These are phyloP conservation scores for Montipora capricornis DNA, from an alignment of 64 coral and sea anemone species.

Conservation along the genomic window DNA sequence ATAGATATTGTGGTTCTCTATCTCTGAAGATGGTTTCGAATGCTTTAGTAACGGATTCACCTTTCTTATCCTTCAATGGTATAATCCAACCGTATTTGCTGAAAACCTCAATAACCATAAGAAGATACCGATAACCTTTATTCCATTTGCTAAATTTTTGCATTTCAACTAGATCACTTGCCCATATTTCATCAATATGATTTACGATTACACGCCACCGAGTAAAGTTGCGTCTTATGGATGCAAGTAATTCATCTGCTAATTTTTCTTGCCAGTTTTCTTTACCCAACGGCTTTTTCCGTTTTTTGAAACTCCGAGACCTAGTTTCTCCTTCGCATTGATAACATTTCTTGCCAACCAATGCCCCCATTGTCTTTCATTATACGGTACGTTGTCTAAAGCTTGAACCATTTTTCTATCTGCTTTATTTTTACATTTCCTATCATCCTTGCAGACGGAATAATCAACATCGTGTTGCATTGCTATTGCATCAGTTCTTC, in stretches of 20 bases:
- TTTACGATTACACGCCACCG: conserved; percentile 34
- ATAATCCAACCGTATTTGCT: conserved; percentile 36
- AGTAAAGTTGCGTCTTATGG: conserved; percentile 7
- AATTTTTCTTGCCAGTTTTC: conserved; percentile 13
- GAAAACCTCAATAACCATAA: conserved; percentile 44
- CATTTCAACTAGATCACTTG: conserved; percentile 45
- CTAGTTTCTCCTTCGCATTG: not conserved
- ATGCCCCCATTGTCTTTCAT: too few relatives aligned
- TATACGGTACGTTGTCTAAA: too few relatives aligned
- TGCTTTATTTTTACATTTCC: too few relatives aligned
- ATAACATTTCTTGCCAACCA: not conserved
- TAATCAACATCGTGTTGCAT: too few relatives aligned
- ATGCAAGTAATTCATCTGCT: conserved; percentile 4
- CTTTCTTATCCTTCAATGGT: conserved; percentile 14
- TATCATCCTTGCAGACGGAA: too few relatives aligned
- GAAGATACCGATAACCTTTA: conserved; percentile 55
- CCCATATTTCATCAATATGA: conserved; percentile 29
- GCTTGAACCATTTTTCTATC: too few relatives aligned
- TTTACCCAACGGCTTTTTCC: conserved; percentile 7
- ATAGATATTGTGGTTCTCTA: conserved; percentile 15
- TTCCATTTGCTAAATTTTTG: conserved; percentile 49
- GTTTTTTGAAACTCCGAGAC: not conserved
- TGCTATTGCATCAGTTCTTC: too few relatives aligned
- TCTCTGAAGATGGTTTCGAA: conserved; percentile 32
- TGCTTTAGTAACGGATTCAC: not conserved